Conservation (phyloP, 2,888 invertebrate species). For the Azorinus chamasolen region DNA sequence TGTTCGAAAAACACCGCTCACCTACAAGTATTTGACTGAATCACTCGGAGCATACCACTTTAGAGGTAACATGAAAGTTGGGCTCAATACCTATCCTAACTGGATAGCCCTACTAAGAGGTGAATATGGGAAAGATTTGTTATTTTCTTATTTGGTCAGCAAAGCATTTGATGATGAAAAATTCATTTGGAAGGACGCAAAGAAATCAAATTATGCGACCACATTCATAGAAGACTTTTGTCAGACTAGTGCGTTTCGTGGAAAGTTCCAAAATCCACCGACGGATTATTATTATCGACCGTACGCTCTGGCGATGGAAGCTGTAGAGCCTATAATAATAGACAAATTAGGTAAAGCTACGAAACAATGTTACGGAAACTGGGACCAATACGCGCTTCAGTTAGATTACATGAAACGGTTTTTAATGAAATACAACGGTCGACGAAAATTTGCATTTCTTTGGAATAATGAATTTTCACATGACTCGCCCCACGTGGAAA, state of each 20-base stretch:
- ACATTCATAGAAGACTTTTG: conserved; percentile 94
- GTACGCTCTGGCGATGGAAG: conserved; percentile 89
- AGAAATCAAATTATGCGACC: conserved; percentile 91
- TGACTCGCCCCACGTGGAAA: conserved; percentile 92
- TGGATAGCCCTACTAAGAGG: conserved; percentile 61
- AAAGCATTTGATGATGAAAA: conserved; percentile 87
- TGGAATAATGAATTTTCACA: conserved; percentile 95
- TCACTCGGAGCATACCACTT: conserved; percentile 55
- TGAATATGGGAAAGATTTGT: conserved; percentile 18
- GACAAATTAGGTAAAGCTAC: conserved; percentile 37
- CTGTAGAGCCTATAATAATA: conserved; percentile 66
- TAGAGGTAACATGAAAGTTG: conserved; percentile 66
- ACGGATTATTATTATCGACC: conserved; percentile 94
- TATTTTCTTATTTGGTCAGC: conserved; percentile 20
- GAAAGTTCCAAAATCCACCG: conserved; percentile 88
- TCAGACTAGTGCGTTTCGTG: conserved; percentile 90
- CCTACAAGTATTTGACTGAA: conserved; percentile 56
- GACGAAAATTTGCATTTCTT: conserved; percentile 92
- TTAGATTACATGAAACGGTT: conserved; percentile 87
- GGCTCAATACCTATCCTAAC: conserved; percentile 65
- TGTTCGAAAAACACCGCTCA: conserved; percentile 54
- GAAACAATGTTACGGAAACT: conserved; percentile 90
- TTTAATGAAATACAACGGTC: conserved; percentile 88
- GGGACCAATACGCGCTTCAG: conserved; percentile 91
- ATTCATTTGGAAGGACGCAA: conserved; percentile 94